Base-by-base conservation (phyloP, 2,113 vertebrate genomes). In the Prochilodus magdalenae region DNA sequence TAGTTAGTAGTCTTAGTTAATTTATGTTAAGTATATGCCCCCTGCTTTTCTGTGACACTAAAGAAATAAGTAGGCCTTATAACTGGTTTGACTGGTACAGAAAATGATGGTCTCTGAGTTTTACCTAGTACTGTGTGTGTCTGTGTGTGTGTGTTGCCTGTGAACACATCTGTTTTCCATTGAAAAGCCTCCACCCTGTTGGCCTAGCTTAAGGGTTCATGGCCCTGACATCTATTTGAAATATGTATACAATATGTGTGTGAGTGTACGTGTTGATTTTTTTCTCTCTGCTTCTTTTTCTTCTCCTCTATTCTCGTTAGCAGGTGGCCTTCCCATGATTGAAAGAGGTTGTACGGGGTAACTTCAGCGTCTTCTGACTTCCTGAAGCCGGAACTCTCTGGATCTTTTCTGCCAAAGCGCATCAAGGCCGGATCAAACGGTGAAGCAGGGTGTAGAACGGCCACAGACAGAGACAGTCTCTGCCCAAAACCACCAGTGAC, bases 221-320 rank as follows among this genome's bases (percentile, higher is more conserved):
- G 57, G 49, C 62, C 75, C 69, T 86, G 47, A 83, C 27, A 36
- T 81, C 22, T 16, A 51, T 77, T 33, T 69, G 44, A 77, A 86
- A 83, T 69, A 69, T 55, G 82, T 67, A 81, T 40, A 69, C 47
- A 81, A 36, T 81, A 24, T 47, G 36, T 76, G 57, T 63, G 33
- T 63, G 26, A 62, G 29, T 59, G n/a, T 62, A 49, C 29, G 51
- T 47, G 33, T 75, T 83, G 47, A n/a, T 59, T 18, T 59, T 30
- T 75, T 65, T 71, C 59, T 63, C 70, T 74, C 24, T 49, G 29
- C 26, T 77, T 16, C 69, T 63, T 66, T 59, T 75, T 60, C 33
- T 66, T 60, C 49, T 81, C 59, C 66, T 81, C n/a, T 51, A n/a
- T 22, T 75, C 59, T 70, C 40, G 66, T 74, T 66, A 66, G 10